These are phyloP conservation scores for Rhinichthys osculus DNA, from an alignment of 2,797 vertebrate genomes.

Conservation along the genomic window DNA sequence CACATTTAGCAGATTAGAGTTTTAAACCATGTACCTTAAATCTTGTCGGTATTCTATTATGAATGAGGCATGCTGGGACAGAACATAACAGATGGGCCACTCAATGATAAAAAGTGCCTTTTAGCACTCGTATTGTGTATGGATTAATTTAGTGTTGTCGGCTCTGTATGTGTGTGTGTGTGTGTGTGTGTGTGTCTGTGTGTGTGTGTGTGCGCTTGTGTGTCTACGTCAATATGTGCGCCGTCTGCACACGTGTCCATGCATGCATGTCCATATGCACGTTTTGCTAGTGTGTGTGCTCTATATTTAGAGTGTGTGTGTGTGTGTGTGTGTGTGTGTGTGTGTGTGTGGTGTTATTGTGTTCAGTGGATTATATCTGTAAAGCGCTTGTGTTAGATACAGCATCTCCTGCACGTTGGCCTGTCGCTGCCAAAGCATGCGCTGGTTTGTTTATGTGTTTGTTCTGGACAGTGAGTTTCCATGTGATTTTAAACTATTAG, in stretches of 20 bases:
- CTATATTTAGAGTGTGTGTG: conserved; percentile 68
- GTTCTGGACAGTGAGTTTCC: background rate
- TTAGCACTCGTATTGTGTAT: conserved; percentile 72
- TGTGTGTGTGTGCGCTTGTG: no score
- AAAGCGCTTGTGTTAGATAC: conserved; percentile 42
- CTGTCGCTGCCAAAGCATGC: conserved; percentile 34
- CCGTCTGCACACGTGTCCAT: conserved; percentile 47
- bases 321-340: conserved; percentile 45
- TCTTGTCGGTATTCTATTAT: background rate
- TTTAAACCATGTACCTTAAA: background rate
- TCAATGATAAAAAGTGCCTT: conserved; percentile 26
- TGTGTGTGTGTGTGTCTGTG: no score
- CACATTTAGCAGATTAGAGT: background rate
- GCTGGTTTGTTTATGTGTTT: conserved; percentile 38
- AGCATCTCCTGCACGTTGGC: conserved; percentile 40
- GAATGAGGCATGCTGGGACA: conserved; percentile 16
- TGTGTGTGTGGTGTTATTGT: conserved; percentile 66
- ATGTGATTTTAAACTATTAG: background rate
- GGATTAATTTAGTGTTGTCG: conserved; percentile 74
- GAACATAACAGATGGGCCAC: conserved; percentile 18
- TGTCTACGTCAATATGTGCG: conserved; percentile 48
- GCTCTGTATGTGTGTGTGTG: conserved; percentile 50
- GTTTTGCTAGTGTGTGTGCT: conserved; percentile 48
- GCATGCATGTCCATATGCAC: conserved; percentile 42
- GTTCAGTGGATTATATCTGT: conserved; percentile 75